Conservation (phyloP, 2,888 invertebrate species). For the Coleophora flavipennella region DNA sequence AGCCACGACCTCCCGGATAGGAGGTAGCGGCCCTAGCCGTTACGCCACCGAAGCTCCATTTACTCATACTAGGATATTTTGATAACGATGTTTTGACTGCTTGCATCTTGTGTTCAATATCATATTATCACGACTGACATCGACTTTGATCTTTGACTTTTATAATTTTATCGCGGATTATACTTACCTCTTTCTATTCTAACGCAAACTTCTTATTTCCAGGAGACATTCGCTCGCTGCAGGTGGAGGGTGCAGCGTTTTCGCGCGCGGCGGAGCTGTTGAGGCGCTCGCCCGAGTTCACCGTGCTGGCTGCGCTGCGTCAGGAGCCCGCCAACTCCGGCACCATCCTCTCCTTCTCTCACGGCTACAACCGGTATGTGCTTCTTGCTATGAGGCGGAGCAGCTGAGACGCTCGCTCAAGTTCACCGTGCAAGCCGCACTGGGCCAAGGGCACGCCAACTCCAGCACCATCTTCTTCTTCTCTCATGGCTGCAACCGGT, state of each 20-base stretch:
- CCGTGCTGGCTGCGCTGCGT: constrained; percentile 81
- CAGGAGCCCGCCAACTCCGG: constrained; percentile 88
- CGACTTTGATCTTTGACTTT: too few species aligned
- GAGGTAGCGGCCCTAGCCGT: too few species aligned
- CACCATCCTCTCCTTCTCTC: constrained; percentile 86
- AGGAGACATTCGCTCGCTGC: constrained; percentile 83
- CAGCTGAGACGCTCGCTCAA: constrained; percentile 60
- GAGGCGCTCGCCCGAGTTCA: constrained; percentile 83
- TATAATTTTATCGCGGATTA: too few species aligned
- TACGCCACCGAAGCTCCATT: too few species aligned
- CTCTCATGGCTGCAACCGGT: constrained; percentile 85
- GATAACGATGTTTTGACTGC: too few species aligned
- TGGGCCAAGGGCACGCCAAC: constrained; percentile 85
- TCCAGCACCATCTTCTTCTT: constrained; percentile 88
- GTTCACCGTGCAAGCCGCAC: constrained; percentile 84
- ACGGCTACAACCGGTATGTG: constrained; percentile 81
- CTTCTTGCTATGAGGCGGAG: constrained; percentile 51
- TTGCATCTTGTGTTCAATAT: too few species aligned
- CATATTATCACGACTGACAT: too few species aligned
- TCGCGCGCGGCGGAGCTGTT: constrained; percentile 79
- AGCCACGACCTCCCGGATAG: too few species aligned
- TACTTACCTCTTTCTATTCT: too few species aligned
- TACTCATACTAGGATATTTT: too few species aligned
- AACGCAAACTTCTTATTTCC: constrained; percentile 25
- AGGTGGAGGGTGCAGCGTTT: constrained; percentile 78